These are phyloP conservation scores for Hermodice carunculata DNA, from an alignment of 2,888 invertebrate genomes.

Conservation along the genomic window DNA sequence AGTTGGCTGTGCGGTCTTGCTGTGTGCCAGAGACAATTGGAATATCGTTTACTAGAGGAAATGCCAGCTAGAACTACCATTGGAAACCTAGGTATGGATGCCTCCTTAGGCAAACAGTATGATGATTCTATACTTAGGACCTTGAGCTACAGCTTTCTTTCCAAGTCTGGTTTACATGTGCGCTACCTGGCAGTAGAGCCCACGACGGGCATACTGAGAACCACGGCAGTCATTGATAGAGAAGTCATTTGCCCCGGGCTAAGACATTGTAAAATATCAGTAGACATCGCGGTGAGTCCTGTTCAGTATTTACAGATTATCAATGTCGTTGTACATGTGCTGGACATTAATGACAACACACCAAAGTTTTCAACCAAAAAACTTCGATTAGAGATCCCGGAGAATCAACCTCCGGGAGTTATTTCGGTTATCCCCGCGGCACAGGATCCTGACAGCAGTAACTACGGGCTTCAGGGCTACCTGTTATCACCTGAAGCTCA, in stretches of 20 bases:
- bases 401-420: slow-evolving; percentile 29
- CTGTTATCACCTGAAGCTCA: slow-evolving; percentile 23
- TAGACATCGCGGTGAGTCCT: slow-evolving; percentile 33
- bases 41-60: too few species aligned
- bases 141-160: too few species aligned
- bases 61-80: slow-evolving; percentile 48
- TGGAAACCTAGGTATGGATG: slow-evolving; percentile 68
- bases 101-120: slow-evolving; percentile 14
- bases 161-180: too few species aligned
- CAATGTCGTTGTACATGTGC: slow-evolving; percentile 35
- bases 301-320: slow-evolving; percentile 34
- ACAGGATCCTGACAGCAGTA: slow-evolving; percentile 35
- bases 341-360: slow-evolving; percentile 41
- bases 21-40: too few species aligned
- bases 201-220: slow-evolving; percentile 33
- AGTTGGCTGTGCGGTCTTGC: too few species aligned
- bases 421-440: slow-evolving; percentile 39
- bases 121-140: slow-evolving; percentile 1
- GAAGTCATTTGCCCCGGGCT: slow-evolving; percentile 37
- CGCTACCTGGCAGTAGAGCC: slow-evolving; percentile 39
- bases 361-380: slow-evolving; percentile 31
- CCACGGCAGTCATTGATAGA: slow-evolving; percentile 34
- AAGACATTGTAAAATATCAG: slow-evolving; percentile 28
- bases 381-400: slow-evolving; percentile 27
- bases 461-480: slow-evolving; percentile 33